These are phyloP conservation scores for Periophthalmus magnuspinnatus DNA, from an alignment of 2,797 vertebrate species.

Conservation along the genomic window DNA sequence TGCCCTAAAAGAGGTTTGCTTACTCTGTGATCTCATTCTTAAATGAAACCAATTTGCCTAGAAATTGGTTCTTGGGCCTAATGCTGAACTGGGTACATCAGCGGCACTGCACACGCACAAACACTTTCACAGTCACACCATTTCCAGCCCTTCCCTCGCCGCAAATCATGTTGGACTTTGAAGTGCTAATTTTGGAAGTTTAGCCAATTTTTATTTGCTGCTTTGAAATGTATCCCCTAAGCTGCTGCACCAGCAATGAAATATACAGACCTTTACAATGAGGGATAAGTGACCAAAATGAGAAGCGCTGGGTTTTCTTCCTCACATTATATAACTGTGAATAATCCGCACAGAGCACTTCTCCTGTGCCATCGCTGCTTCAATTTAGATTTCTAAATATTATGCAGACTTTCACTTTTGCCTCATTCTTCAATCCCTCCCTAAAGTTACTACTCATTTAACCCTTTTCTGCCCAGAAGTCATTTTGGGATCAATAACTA, in stretches of 20 bases:
- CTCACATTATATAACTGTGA: slow-evolving; percentile 84
- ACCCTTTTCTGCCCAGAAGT: slow-evolving; percentile 36
- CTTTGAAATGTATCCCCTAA: slow-evolving; percentile 88
- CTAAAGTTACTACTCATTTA: slow-evolving; percentile 69
- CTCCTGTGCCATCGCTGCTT: slow-evolving; percentile 74
- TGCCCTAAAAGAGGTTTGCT: slow-evolving; percentile 81
- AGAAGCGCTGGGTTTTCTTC: slow-evolving; percentile 81
- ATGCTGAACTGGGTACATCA: slow-evolving; percentile 83
- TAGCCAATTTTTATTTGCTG: slow-evolving; percentile 88
- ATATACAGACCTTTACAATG: slow-evolving; percentile 85
- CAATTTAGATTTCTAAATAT: slow-evolving; percentile 80
- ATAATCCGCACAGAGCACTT: slow-evolving; percentile 81
- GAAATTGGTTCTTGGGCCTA: slow-evolving; percentile 87
- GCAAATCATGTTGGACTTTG: slow-evolving; percentile 88
- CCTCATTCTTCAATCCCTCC: slow-evolving; percentile 58
- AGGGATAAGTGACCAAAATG: slow-evolving; percentile 86
- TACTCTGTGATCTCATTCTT: slow-evolving; percentile 86
- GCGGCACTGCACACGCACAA: slow-evolving; percentile 64
- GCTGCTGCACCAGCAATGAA: slow-evolving; percentile 83
- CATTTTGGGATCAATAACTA: slow-evolving; percentile 29
- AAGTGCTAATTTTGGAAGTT: slow-evolving; percentile 90
- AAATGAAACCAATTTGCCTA: slow-evolving; percentile 88
- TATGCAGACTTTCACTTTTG: slow-evolving; percentile 71
- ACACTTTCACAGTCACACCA: slow-evolving; percentile 78
- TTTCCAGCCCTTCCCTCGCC: slow-evolving; percentile 75